phyloP scores from a whole-genome alignment of 2,888 invertebrate genomes.

The Cordilura impudica region DNA sequence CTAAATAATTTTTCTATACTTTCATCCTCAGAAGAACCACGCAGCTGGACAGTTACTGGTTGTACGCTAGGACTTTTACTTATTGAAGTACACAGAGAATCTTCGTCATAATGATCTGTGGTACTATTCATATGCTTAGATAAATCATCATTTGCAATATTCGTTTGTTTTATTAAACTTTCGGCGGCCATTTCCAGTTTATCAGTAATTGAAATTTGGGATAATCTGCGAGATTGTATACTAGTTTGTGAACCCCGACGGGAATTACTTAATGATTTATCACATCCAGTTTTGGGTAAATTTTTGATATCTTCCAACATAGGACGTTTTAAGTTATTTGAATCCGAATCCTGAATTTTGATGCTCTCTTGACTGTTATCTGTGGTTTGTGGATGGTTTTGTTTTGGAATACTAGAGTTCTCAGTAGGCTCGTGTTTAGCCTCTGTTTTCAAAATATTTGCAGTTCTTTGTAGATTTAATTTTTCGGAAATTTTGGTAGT shows the following conservation, averaged over 20 bases:
- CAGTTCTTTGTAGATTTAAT: no score
- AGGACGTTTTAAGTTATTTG: constrained; percentile 38
- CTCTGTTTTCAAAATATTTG: no score
- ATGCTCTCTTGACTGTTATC: not conserved
- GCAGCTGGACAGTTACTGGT: constrained; percentile 69
- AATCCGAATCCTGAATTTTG: not conserved
- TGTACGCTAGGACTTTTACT: constrained; percentile 73
- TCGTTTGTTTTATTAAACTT: constrained; percentile 46
- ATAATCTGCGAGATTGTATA: constrained; percentile 66
- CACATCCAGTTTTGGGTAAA: constrained; percentile 73
- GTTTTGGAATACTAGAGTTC: no score
- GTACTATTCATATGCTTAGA: constrained; percentile 20
- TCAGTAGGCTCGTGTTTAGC: no score
- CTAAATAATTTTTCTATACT: constrained; percentile 76
- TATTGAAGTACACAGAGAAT: constrained; percentile 72
- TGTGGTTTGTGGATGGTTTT: not conserved
- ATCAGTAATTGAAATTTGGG: constrained; percentile 68
- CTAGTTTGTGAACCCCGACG: constrained; percentile 71
- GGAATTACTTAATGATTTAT: constrained; percentile 70
- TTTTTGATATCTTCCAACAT: constrained; percentile 72
- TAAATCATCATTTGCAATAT: not conserved
- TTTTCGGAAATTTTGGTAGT: not conserved
- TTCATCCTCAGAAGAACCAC: constrained; percentile 74
- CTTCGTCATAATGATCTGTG: constrained; percentile 65
- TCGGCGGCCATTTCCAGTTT: constrained; percentile 62